Percentiles rank a stretch among this genome's conserved stretches.
These are phyloP conservation scores for Rhodinocichla rosea DNA, from an alignment of 2,113 vertebrate species.

Conservation along the genomic window DNA sequence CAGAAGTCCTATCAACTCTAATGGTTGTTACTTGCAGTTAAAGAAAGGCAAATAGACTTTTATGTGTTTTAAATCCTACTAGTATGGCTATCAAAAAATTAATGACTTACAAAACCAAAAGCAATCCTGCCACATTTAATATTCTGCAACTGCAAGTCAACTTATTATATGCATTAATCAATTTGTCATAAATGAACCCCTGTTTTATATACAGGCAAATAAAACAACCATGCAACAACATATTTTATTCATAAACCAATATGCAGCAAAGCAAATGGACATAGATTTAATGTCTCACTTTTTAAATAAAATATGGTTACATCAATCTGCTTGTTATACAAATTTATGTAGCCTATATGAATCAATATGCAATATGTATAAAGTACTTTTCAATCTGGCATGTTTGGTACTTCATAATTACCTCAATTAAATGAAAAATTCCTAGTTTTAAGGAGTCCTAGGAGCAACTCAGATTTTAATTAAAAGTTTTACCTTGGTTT, in stretches of 20 bases:
- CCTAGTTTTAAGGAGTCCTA: conserved; percentile 31
- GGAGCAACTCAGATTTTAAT: conserved; percentile 67
- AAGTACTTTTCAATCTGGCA: not conserved
- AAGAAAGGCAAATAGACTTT: conserved; percentile 9
- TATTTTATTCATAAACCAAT: conserved; percentile 41
- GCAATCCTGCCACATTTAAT: conserved; percentile 20
- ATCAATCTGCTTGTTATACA: conserved; percentile 4
- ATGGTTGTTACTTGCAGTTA: not conserved
- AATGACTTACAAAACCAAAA: conserved; percentile 42
- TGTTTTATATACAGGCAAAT: conserved; percentile 5
- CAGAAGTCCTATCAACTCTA: not conserved
- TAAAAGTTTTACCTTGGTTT: conserved; percentile 66
- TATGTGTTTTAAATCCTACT: conserved; percentile 23
- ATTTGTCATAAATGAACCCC: conserved; percentile 28
- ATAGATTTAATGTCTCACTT: not conserved
- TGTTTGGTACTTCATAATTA: conserved; percentile 38
- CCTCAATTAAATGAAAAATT: conserved; percentile 28
- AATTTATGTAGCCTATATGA: conserved; percentile 1
- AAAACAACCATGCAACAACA: not conserved
- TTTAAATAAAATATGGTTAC: conserved; percentile 11
- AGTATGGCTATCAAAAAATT: conserved; percentile 18
- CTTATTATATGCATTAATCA: conserved; percentile 55
- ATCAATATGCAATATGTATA: not conserved
- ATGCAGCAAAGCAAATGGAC: conserved; percentile 4
- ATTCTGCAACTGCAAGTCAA: not conserved